Evolutionary conservation across 2,888 invertebrate species (phyloP), one percentile per base, ranked within the genome.

Genomic region (Fragum fragum): DNA sequence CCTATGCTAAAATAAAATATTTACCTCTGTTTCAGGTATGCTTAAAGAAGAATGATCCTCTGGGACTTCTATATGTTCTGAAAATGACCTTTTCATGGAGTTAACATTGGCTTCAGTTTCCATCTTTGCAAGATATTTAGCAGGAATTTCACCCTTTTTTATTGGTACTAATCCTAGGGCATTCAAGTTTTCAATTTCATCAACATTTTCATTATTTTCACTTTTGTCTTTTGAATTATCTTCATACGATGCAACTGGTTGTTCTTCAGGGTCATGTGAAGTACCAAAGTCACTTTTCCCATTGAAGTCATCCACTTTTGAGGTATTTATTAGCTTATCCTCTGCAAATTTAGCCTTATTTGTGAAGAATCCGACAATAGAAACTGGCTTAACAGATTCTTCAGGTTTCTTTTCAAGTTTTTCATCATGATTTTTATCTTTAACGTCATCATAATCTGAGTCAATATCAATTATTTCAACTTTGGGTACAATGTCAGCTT

Each of bases 351-450:
- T 32, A n/a, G 66, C 32, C 29, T 42, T 66, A 66, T 66, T 66
- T 21, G 66, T 66, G n/a, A 66, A 66, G n/a, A 66, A n/a, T 66
- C 42, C 16, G 14, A 66, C 66, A 66, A 66, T 66, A 21, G 66
- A 66, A 1, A 66, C 42, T 11, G 66, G 66, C 23, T 42, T 39
- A 7, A 23, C 39, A 42, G 23, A 9, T 1, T 5, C 23, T 36
- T 42, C 21, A 26, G 21, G 9, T 36, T 16, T 39, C 42, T 42
- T 21, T 7, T 42, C 42, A 5, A 3, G 23, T 6, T 3, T 18
- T 3, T 9, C 14, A 14, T 47, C 47, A 9, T 47, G 2, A 14
- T 29, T 23, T 39, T 42, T 26, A 7, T 42, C 66, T 0, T 1
- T 66, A 1, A 36, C 42, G n/a, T 66, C 66, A 26, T 66, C 42